Conservation (phyloP, 2,888 invertebrate genomes). For the Pycnomerus fuliginosus region DNA sequence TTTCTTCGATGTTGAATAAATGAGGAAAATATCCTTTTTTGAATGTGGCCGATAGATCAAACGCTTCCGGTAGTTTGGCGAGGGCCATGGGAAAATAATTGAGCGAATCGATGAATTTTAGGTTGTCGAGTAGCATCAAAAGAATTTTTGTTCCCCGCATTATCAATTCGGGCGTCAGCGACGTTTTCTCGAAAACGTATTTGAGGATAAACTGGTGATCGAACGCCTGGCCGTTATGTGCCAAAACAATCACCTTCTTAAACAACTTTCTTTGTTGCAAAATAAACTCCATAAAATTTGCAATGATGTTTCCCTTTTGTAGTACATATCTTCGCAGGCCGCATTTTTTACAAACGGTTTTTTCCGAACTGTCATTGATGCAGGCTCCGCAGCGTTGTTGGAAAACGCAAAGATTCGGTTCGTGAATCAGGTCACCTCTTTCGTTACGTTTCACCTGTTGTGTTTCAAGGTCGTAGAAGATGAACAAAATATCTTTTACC, state of each 20-base stretch:
- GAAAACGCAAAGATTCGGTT: neutral
- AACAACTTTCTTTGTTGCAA: neutral
- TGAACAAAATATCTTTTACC: neutral
- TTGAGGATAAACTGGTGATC: neutral
- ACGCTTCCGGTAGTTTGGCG: neutral
- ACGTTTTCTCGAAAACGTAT: neutral
- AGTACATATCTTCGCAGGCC: neutral
- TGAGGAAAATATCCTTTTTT: slow-evolving; percentile 29
- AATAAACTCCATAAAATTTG: neutral
- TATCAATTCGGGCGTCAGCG: neutral
- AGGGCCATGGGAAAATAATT: neutral
- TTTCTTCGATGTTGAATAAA: slow-evolving; percentile 33
- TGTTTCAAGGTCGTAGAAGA: neutral
- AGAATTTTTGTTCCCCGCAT: neutral
- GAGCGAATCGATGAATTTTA: neutral
- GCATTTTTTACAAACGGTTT: neutral
- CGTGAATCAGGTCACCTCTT: neutral
- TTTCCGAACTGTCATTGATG: neutral
- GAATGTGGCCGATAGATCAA: slow-evolving; percentile 10
- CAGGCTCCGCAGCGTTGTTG: neutral
- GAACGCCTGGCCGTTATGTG: neutral
- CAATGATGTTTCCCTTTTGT: neutral
- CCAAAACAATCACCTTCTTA: neutral
- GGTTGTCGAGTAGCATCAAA: neutral
- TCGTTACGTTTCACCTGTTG: neutral